phyloP scores from a whole-genome alignment of 2,888 invertebrate genomes.

The Saturnia japonica region DNA sequence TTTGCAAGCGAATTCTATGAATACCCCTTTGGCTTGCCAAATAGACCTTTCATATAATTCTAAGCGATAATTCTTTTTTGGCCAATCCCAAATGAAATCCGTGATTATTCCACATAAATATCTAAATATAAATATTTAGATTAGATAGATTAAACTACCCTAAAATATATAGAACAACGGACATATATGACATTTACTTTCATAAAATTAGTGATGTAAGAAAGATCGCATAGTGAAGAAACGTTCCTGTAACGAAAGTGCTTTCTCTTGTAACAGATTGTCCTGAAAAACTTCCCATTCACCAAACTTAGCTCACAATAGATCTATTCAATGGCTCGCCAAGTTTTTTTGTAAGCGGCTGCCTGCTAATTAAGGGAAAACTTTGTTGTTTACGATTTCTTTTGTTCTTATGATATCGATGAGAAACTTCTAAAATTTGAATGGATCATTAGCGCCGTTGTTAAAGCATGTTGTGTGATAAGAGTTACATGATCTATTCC shows the following conservation, averaged over 20 bases:
- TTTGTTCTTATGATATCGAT: constrained; percentile 26
- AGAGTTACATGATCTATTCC: neutral
- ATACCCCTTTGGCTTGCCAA: no score
- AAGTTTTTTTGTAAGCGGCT: constrained; percentile 32
- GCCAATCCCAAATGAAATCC: no score
- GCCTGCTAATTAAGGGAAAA: constrained; percentile 39
- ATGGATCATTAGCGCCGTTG: neutral
- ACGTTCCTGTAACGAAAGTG: constrained; percentile 39
- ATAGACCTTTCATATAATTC: no score
- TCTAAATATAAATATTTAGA: neutral
- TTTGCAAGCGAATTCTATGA: no score
- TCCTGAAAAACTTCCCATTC: constrained; percentile 40
- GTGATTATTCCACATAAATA: no score
- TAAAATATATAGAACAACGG: neutral
- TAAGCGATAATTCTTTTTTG: no score
- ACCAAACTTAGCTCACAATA: constrained; percentile 38
- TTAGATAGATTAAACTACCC: no score
- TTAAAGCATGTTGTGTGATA: constrained; percentile 4
- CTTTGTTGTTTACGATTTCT: constrained; percentile 39
- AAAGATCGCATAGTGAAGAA: constrained; percentile 15
- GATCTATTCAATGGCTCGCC: constrained; percentile 32
- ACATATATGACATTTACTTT: neutral
- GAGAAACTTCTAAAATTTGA: neutral
- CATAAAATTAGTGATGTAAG: neutral
- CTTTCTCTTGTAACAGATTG: constrained; percentile 45